Evolutionary conservation across 2,113 vertebrate genomes (phyloP).

Genomic region (Gambusia holbrooki): DNA sequence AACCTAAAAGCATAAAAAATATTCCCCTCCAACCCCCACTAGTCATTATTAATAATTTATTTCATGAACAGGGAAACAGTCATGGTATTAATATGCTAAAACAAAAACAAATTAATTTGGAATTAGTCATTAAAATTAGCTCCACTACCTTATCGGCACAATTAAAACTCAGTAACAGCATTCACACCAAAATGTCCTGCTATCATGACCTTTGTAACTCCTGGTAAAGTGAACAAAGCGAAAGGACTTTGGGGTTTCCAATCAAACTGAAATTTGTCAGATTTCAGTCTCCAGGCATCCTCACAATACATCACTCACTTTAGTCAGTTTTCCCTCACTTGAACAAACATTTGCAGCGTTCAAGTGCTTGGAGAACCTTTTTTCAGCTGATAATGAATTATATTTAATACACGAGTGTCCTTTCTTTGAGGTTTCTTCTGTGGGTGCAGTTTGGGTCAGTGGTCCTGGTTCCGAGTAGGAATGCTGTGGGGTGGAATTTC

Average conservation of each 20-base stretch:
- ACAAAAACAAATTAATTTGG: too few species aligned
- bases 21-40: too few species aligned
- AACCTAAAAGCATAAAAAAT: too few species aligned
- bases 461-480: constrained; percentile 35
- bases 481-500: constrained; percentile 50
- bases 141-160: too few species aligned
- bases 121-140: too few species aligned
- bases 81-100: not conserved
- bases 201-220: too few species aligned
- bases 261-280: not conserved
- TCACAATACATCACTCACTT: not conserved
- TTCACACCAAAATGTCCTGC: too few species aligned
- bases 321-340: not conserved
- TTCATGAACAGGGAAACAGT: too few species aligned
- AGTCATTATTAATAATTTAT: too few species aligned
- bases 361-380: not conserved
- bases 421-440: constrained; percentile 20
- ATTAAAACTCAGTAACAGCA: too few species aligned
- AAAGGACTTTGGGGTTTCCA: not conserved
- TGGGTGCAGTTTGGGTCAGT: constrained; percentile 34
- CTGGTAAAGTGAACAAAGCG: not conserved
- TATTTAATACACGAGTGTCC: not conserved
- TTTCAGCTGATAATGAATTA: not conserved
- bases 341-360: not conserved
- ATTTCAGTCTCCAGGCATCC: not conserved